Evolutionary conservation across 2,797 vertebrate species (phyloP), one percentile per base, ranked within the genome.

Genomic region (Rhabdomys pumilio): DNA sequence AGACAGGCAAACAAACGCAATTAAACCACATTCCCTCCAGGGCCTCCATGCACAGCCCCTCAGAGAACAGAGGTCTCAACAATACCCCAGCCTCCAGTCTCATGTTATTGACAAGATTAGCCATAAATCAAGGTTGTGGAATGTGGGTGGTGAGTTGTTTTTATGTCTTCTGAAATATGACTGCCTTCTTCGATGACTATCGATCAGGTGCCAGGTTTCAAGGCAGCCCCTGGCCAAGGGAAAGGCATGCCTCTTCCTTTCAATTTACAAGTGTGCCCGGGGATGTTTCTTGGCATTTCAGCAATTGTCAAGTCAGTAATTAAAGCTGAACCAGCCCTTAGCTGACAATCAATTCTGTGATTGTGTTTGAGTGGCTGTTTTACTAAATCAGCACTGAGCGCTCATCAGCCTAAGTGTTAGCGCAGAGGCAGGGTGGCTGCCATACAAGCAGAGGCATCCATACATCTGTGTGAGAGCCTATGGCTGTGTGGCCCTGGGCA

Each of bases 401-500:
- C 31, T 26, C 22, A 59, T 53, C 31, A 1, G 53, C 3, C 26
- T 29, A 4, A 2, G 17, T 24, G 57, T 34, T 4, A 0, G 2
- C 1, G 0, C 3, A 34, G 72, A 34, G 19, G 57, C 14, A 1
- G 72, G 69, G 22, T 0, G 0, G 7, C 9, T 26, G 38, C 3
- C 0, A 12, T 0, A 0, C 26, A 12, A 50, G 22, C 0, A 1
- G 38, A 29, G n/a, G 22, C 0, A 34, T 20, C 26, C 41, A 38
- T 0, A 12, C 0, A 0, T 9, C 2, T 0, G 0, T 0, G 0
- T 29, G 1, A 0, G 0, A 61, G 57, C 31, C 0, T 1, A 0
- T 1, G 0, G 2, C 22, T 1, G 2, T 1, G 38, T 5, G 38
- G 53, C 53, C 47, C 31, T 5, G 55, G 17, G 24, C 0, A 0